These are phyloP conservation scores for Sabatieria punctata DNA, from an alignment of 2,888 invertebrate species.

Conservation along the genomic window DNA sequence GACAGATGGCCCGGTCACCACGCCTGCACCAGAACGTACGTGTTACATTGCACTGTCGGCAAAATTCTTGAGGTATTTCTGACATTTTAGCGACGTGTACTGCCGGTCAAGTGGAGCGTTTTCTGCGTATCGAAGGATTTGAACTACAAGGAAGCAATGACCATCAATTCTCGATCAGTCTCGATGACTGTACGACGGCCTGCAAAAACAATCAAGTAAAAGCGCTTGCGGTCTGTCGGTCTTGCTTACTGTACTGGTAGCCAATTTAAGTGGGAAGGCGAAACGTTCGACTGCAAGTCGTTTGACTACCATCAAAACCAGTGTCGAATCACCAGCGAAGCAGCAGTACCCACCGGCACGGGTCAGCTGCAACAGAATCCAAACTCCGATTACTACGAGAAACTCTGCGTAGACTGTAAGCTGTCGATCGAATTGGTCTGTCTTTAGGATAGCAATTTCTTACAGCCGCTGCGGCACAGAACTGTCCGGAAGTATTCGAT, in stretches of 20 bases:
- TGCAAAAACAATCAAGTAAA: too few species aligned
- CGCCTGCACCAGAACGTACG: too few species aligned
- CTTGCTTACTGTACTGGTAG: too few species aligned
- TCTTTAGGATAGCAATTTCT: not conserved
- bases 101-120: slow-evolving; percentile 14
- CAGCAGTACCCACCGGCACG: slow-evolving; percentile 29
- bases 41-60: too few species aligned
- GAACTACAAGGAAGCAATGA: slow-evolving; percentile 20
- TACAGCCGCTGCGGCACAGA: not conserved
- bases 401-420: slow-evolving; percentile 20
- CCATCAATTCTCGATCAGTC: too few species aligned
- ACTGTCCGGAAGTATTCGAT: slow-evolving; percentile 20
- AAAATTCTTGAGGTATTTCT: not conserved
- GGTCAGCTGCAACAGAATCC: slow-evolving; percentile 24
- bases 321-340: slow-evolving; percentile 16
- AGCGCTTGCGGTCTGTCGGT: too few species aligned
- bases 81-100: slow-evolving; percentile 6
- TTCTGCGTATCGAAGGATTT: slow-evolving; percentile 24
- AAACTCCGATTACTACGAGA: slow-evolving; percentile 25
- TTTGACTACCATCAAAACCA: slow-evolving; percentile 18
- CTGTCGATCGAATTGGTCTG: not conserved
- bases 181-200: too few species aligned
- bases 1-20: not conserved
- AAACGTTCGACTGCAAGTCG: too few species aligned
- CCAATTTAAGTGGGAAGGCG: too few species aligned